phyloP scores from a whole-genome alignment of 2,888 invertebrate species.

The Heliconius ismenius region DNA sequence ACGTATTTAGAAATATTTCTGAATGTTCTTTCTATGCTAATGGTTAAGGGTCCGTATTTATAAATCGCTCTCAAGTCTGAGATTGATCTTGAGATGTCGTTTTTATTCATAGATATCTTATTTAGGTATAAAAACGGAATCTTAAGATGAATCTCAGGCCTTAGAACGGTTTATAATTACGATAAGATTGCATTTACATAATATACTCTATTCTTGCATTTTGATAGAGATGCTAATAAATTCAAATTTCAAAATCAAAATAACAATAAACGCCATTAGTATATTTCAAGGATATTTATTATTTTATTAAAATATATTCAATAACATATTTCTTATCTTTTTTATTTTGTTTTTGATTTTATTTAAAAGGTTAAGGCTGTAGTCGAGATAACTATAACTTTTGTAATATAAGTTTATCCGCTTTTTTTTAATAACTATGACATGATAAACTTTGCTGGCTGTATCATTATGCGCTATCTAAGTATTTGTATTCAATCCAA shows the following conservation, averaged over 20 bases:
- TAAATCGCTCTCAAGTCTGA: too few species aligned
- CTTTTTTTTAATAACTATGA: background rate
- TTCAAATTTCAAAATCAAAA: background rate
- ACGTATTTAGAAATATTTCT: conserved; percentile 28
- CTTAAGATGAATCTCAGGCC: too few species aligned
- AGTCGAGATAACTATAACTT: background rate
- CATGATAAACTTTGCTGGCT: background rate
- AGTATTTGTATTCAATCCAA: too few species aligned
- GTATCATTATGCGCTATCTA: too few species aligned
- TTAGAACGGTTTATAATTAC: too few species aligned
- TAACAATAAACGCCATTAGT: background rate
- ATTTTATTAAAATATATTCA: background rate
- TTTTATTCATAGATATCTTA: too few species aligned
- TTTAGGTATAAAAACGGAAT: too few species aligned
- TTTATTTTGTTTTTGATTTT: background rate
- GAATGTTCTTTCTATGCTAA: conserved; percentile 6
- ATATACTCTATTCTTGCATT: background rate
- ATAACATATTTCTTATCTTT: background rate
- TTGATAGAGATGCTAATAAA: background rate
- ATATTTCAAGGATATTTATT: background rate
- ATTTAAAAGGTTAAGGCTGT: background rate
- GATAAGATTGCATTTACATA: background rate
- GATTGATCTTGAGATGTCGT: too few species aligned
- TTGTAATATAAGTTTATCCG: background rate
- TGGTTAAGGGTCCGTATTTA: background rate